Evolutionary conservation across 2,797 vertebrate genomes (phyloP).

Genomic region (Coracias cyanogaster): DNA sequence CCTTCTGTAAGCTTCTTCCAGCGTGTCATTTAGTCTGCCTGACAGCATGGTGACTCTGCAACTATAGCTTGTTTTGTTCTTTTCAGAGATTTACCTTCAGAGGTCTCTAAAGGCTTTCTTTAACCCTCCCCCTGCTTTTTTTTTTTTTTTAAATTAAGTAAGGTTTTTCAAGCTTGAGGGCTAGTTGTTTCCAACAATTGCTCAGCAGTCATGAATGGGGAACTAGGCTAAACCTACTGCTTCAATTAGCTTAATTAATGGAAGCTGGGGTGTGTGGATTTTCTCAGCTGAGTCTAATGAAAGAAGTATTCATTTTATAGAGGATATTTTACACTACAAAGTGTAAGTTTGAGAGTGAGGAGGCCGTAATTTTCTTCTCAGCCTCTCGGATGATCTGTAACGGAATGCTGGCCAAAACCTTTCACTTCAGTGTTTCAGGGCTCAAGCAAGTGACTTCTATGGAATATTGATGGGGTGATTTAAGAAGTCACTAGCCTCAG

Average conservation of each 20-base stretch:
- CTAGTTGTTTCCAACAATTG: slow-evolving; percentile 31
- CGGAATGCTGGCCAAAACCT: slow-evolving; percentile 7
- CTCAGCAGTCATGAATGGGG: slow-evolving; percentile 7
- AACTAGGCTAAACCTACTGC: slow-evolving; percentile 44
- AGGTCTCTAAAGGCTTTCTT: neutral
- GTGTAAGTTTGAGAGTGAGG: neutral
- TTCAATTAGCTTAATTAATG: slow-evolving; percentile 71
- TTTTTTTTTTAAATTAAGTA: neutral
- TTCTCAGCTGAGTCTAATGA: slow-evolving; percentile 54
- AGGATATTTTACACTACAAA: slow-evolving; percentile 22
- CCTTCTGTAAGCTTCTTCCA: neutral
- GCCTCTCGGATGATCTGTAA: neutral
- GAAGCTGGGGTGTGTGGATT: slow-evolving; percentile 44
- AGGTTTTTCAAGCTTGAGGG: slow-evolving; percentile 26
- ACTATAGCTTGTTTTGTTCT: neutral
- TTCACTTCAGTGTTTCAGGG: neutral
- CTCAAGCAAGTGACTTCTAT: neutral
- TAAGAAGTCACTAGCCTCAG: slow-evolving; percentile 21
- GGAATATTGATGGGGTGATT: slow-evolving; percentile 38
- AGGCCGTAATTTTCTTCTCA: slow-evolving; percentile 8
- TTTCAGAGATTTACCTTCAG: neutral
- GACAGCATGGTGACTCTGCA: neutral
- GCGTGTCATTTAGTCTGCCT: neutral
- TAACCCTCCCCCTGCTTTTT: fast-evolving
- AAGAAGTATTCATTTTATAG: slow-evolving; percentile 23